Conservation (phyloP, 1,140 invertebrate genomes). For the Zaprionus davidi region DNA sequence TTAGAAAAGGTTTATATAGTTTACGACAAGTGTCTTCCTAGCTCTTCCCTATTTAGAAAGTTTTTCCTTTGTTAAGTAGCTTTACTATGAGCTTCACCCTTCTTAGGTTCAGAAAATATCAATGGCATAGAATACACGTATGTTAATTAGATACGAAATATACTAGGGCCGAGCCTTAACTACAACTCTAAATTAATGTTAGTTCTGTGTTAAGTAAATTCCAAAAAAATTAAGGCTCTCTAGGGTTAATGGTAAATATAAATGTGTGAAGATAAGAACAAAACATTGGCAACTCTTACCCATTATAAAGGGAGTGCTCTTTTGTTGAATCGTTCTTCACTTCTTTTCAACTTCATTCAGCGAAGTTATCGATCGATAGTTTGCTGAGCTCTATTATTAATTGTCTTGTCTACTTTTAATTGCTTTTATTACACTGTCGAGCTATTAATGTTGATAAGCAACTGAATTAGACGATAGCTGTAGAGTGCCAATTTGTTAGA, state of each 20-base stretch:
- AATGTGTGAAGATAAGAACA: neutral
- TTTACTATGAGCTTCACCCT: neutral
- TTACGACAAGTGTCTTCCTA: no score
- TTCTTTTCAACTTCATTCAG: neutral
- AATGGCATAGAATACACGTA: no score
- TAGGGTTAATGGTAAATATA: neutral
- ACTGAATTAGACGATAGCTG: constrained; percentile 28
- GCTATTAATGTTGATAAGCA: constrained; percentile 32
- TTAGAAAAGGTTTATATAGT: no score
- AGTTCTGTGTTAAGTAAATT: no score
- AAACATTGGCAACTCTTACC: neutral
- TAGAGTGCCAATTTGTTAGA: constrained; percentile 23
- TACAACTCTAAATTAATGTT: no score
- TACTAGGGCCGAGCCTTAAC: no score
- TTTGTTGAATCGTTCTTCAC: neutral
- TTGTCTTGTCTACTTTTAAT: constrained; percentile 36
- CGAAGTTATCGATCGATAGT: neutral
- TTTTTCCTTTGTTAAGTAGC: neutral
- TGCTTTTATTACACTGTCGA: constrained; percentile 20
- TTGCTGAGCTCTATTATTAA: neutral
- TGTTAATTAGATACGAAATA: no score
- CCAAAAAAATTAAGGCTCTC: neutral
- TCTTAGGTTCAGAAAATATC: no score
- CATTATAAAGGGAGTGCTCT: neutral
- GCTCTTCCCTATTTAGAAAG: no score